phyloP scores from a whole-genome alignment of 2,797 vertebrate genomes.

The Triplophysa bombifrons region DNA sequence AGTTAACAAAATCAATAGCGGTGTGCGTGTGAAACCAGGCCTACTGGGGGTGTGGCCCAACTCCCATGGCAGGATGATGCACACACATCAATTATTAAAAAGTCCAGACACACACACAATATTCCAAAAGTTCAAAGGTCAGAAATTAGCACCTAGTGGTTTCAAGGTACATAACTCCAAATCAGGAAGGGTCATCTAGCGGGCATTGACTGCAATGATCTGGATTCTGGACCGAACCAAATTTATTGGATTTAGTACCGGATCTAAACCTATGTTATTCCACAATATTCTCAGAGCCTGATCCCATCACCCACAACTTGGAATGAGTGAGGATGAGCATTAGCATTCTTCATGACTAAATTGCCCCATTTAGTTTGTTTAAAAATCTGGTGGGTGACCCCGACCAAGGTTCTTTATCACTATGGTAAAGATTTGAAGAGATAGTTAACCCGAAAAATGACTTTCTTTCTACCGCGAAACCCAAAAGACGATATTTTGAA shows the following conservation, averaged over 20 bases:
- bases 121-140: slow-evolving; percentile 71
- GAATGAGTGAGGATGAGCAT: neutral
- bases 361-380: neutral
- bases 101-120: slow-evolving; percentile 64
- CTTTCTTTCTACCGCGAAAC: too few species aligned
- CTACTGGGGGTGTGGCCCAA: slow-evolving; percentile 55
- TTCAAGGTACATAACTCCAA: slow-evolving; percentile 47
- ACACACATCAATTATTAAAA: slow-evolving; percentile 79
- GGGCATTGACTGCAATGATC: slow-evolving; percentile 40
- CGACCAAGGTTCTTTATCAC: neutral
- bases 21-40: slow-evolving; percentile 71
- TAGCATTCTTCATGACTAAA: slow-evolving; percentile 1
- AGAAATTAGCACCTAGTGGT: slow-evolving; percentile 66
- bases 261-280: neutral
- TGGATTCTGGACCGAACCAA: slow-evolving; percentile 1
- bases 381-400: neutral
- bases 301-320: neutral
- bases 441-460: too few species aligned
- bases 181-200: slow-evolving; percentile 29
- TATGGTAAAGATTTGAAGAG: neutral
- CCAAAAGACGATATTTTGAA: too few species aligned
- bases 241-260: neutral
- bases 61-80: slow-evolving; percentile 61
- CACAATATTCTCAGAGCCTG: neutral
- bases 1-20: slow-evolving; percentile 83